Conservation (phyloP, 2,888 invertebrate genomes). For the Aspidiotus rigidus region DNA sequence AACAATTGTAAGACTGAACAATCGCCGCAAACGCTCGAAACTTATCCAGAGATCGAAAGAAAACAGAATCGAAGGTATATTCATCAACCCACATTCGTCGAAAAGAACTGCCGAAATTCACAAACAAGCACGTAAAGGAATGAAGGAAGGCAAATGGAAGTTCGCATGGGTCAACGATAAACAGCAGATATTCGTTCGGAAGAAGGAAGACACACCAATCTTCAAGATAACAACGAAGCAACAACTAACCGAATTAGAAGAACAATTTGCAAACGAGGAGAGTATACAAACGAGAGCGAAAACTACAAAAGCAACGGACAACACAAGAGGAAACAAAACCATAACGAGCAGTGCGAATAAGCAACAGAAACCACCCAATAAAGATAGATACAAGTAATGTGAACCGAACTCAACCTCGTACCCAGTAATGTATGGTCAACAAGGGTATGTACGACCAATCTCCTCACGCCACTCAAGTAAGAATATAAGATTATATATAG, state of each 20-base stretch:
- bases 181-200: not conserved
- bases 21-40: not conserved
- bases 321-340: not conserved
- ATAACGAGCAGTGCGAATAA: not conserved
- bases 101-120: not conserved
- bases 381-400: not conserved
- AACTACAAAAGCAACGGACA: no score
- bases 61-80: not conserved
- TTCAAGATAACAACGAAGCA: not conserved
- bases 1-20: not conserved
- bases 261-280: no score
- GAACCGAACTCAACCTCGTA: constrained; percentile 2
- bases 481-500: no score
- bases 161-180: not conserved
- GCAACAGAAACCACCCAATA: not conserved
- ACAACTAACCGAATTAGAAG: no score
- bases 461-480: not conserved
- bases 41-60: not conserved
- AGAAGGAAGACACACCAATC: not conserved
- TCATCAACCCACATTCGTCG: not conserved
- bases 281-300: no score
- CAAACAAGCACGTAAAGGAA: not conserved
- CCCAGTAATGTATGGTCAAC: not conserved
- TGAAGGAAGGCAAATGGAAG: not conserved
- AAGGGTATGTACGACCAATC: not conserved